A percentile compares a stretch with the other conserved stretches of the same genome.
These are phyloP conservation scores for Apodemia duryi DNA, from an alignment of 2,888 invertebrate genomes.

Conservation along the genomic window DNA sequence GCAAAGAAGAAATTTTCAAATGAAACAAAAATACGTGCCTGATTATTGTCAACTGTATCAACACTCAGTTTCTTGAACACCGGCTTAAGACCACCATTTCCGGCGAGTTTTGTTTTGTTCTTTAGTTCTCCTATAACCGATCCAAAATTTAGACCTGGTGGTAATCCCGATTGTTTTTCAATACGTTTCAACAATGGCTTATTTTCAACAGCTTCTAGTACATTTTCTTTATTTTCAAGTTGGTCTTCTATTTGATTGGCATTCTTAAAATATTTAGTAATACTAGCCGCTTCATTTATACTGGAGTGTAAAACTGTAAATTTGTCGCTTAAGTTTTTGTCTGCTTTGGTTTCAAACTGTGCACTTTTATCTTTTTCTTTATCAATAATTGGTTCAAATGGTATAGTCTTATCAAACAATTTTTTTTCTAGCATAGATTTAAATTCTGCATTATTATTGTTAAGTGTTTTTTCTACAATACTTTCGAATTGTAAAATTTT, in stretches of 20 bases:
- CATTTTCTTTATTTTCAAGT: slow-evolving; percentile 24
- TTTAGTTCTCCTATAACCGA: slow-evolving; percentile 70
- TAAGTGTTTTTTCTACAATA: neutral
- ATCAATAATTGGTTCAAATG: neutral
- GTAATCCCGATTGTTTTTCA: slow-evolving; percentile 58
- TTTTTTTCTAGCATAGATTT: neutral
- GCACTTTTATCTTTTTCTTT: neutral
- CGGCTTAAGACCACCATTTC: slow-evolving; percentile 59
- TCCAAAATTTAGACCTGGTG: slow-evolving; percentile 61
- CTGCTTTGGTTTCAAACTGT: neutral
- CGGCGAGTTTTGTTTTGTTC: slow-evolving; percentile 58
- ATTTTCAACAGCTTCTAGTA: slow-evolving; percentile 35
- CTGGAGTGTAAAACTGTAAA: slow-evolving; percentile 17
- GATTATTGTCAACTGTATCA: slow-evolving; percentile 47
- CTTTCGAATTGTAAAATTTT: neutral
- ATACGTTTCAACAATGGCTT: slow-evolving; percentile 51
- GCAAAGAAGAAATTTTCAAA: neutral
- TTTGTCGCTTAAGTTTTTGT: neutral
- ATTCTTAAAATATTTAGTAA: slow-evolving; percentile 40
- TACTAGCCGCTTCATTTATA: slow-evolving; percentile 51
- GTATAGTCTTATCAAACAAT: no score
- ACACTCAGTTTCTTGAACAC: slow-evolving; percentile 68
- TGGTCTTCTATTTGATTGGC: slow-evolving; percentile 26
- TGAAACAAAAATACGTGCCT: slow-evolving; percentile 49
- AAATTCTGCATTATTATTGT: neutral